Base-by-base conservation (phyloP, 2,888 invertebrate species). In the Cheilosia impressa region DNA sequence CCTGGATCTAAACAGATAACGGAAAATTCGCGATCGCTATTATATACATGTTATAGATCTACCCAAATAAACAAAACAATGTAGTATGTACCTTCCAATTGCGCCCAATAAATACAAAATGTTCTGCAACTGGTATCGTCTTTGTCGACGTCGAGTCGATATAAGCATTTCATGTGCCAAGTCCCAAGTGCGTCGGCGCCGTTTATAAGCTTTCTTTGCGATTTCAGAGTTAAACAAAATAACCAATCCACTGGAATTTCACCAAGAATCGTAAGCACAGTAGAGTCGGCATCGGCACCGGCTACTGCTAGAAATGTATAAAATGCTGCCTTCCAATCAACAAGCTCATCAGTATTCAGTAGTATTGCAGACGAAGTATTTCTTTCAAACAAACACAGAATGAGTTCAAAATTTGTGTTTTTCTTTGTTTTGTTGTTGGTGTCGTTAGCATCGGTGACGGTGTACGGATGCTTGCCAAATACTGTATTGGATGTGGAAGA, bases 401-500 rank as follows among this genome's bases (percentile, higher is more conserved):
- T 24, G 19, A 9, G 2, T n/a, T 2, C 22, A 15, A 24, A 15
- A 24, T 10, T 27, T 15, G 10, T 22, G 22, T 17, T 52, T n/a
- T 47, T 63, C 15, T n/a, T 45, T 17, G 7, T 58, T 19, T 10
- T 58, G 9, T 15, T 41, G 17, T 27, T 72, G 17, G 41, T 62
- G 41, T 52, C 27, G 9, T 31, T 52, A 6, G 24, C 24, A 52
- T 4, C 41, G 52, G 41, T 27, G 9, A 1, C 41, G 52, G 41
- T 27, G 9, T 19, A 43, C 17, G 60, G 52, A 13, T 72, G 72
- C 27, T 50, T 72, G 19, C 60, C 52, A 34, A 72, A 72, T 27
- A 72, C 72, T 3, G 52, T 72, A 1, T 31, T 72, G 10, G 72
- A 72, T 24, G 53, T 53, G n/a, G 24, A 27, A 2, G 53, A 19